phyloP scores from a whole-genome alignment of 2,113 vertebrate species.

The Lepus europaeus region DNA sequence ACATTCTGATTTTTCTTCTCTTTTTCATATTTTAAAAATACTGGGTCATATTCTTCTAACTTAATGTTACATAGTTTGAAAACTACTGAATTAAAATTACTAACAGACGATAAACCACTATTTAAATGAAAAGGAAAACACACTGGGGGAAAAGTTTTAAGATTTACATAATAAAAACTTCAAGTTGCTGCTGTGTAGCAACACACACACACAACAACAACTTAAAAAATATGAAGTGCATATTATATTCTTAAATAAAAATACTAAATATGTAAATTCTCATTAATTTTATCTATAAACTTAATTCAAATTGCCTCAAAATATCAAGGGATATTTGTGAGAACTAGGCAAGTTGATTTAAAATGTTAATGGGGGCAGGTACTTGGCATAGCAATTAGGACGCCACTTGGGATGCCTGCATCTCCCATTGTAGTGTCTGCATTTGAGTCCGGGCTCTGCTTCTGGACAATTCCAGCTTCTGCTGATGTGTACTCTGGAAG shows the following conservation, averaged over 20 bases:
- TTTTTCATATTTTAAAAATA: slow-evolving; percentile 60
- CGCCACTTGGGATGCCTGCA: too few relatives aligned
- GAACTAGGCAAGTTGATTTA: slow-evolving; percentile 16
- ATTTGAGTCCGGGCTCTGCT: too few relatives aligned
- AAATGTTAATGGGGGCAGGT: too few relatives aligned
- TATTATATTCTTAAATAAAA: slow-evolving; percentile 35
- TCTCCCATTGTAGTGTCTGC: too few relatives aligned
- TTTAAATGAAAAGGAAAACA: neutral
- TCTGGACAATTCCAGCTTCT: too few relatives aligned
- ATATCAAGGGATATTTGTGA: neutral
- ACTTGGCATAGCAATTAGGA: too few relatives aligned
- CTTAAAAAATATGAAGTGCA: slow-evolving; percentile 1
- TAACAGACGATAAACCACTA: neutral
- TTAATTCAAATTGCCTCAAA: slow-evolving; percentile 16
- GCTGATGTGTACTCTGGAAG: neutral
- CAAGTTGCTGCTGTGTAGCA: slow-evolving; percentile 8
- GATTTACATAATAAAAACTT: slow-evolving; percentile 34
- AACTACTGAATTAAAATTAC: neutral
- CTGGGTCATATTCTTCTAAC: neutral
- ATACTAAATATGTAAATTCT: slow-evolving; percentile 45
- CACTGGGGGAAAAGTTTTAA: neutral
- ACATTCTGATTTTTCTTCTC: slow-evolving; percentile 38
- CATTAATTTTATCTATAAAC: slow-evolving; percentile 42
- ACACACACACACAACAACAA: neutral
- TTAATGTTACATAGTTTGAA: neutral